Conservation (phyloP, 2,797 vertebrate species). For the Myripristis jacobus region DNA sequence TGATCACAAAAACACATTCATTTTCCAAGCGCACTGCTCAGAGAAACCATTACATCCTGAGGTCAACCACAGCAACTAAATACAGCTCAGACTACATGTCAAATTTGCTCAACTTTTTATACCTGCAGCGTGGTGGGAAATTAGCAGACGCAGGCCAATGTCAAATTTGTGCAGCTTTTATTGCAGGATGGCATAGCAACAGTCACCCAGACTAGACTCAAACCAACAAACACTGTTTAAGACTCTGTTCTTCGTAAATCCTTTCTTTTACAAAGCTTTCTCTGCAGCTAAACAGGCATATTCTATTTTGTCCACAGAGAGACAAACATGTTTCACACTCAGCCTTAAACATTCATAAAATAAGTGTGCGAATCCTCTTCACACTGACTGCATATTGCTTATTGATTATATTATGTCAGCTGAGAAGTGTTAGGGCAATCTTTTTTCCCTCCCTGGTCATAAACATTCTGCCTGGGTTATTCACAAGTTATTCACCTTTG, state of each 20-base stretch:
- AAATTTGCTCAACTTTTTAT: slow-evolving; percentile 46
- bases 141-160: slow-evolving; percentile 1
- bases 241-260: not conserved
- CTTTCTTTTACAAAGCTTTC: slow-evolving; percentile 9
- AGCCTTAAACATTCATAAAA: slow-evolving; percentile 1
- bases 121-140: slow-evolving; percentile 27
- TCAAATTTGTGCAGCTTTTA: slow-evolving; percentile 8
- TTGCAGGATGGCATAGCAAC: slow-evolving; percentile 3
- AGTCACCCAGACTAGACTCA: not conserved
- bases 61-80: slow-evolving; percentile 38
- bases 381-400: not conserved
- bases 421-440: slow-evolving; percentile 11
- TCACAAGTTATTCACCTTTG: not conserved
- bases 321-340: slow-evolving; percentile 27
- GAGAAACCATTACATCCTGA: slow-evolving; percentile 1
- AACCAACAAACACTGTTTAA: not conserved
- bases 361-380: not conserved
- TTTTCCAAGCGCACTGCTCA: slow-evolving; percentile 4
- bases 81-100: slow-evolving; percentile 13
- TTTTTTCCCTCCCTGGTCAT: not conserved
- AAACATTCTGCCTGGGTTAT: not conserved
- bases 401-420: not conserved
- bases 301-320: slow-evolving; percentile 44
- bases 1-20: slow-evolving; percentile 32
- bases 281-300: slow-evolving; percentile 20